Conservation (phyloP, 2,113 vertebrate species). For the Clinocottus analis region DNA sequence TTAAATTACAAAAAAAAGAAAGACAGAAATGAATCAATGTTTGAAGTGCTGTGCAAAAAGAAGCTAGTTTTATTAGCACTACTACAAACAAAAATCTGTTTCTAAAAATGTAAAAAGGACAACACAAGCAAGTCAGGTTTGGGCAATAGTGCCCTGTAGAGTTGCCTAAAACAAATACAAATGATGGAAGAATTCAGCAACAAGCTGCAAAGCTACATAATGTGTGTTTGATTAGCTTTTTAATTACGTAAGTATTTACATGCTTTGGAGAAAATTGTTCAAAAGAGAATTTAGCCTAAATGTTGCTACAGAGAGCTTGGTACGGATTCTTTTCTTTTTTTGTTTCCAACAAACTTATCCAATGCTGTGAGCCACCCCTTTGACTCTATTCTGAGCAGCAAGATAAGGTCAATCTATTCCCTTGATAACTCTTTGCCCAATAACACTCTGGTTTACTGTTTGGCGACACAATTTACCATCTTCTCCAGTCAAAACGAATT, state of each 20-base stretch:
- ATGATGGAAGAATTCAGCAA: too few relatives aligned
- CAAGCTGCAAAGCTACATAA: too few relatives aligned
- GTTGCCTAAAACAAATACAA: constrained; percentile 49
- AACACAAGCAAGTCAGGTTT: constrained; percentile 15
- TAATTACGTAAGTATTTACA: too few relatives aligned
- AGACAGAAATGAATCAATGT: not conserved
- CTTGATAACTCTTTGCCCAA: constrained; percentile 39
- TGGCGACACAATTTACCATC: constrained; percentile 34
- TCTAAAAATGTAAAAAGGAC: not conserved
- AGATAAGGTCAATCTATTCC: constrained; percentile 63
- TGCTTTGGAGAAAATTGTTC: too few relatives aligned
- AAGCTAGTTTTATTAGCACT: not conserved
- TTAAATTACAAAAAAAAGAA: constrained; percentile 9
- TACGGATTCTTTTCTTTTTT: too few relatives aligned
- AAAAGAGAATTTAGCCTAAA: too few relatives aligned
- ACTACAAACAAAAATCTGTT: not conserved
- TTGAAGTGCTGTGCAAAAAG: not conserved
- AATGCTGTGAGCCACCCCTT: constrained; percentile 47
- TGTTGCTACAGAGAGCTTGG: too few relatives aligned
- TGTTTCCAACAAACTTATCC: too few relatives aligned
- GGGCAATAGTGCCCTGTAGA: constrained; percentile 1
- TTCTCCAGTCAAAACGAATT: too few relatives aligned
- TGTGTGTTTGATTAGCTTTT: too few relatives aligned
- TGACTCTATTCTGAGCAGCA: constrained; percentile 61
- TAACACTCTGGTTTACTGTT: constrained; percentile 28